Conservation (phyloP, 2,888 invertebrate species). For the Helicoverpa assulta region DNA sequence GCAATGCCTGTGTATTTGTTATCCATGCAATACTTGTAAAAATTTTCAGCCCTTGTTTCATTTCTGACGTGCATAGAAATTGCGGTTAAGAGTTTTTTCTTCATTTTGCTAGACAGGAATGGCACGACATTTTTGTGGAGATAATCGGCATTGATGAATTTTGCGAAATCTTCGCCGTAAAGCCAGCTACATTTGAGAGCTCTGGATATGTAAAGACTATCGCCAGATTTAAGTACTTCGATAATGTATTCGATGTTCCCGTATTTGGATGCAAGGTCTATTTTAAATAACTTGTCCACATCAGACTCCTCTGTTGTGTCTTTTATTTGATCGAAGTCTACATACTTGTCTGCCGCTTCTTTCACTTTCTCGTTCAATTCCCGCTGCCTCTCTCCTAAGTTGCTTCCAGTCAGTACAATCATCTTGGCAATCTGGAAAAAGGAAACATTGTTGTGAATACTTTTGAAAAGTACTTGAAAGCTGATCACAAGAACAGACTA, state of each 20-base stretch:
- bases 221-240: slow-evolving; percentile 75
- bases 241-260: slow-evolving; percentile 74
- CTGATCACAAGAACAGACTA: too few relatives aligned
- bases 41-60: slow-evolving; percentile 66
- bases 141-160: slow-evolving; percentile 71
- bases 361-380: slow-evolving; percentile 71
- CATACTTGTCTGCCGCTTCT: slow-evolving; percentile 57
- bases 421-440: slow-evolving; percentile 63
- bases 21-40: slow-evolving; percentile 73
- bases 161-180: slow-evolving; percentile 67
- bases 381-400: slow-evolving; percentile 68
- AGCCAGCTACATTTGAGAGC: slow-evolving; percentile 78
- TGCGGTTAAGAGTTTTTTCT: slow-evolving; percentile 70
- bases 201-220: slow-evolving; percentile 74
- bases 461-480: background rate
- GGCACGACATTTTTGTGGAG: slow-evolving; percentile 76
- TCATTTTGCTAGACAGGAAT: slow-evolving; percentile 78
- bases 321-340: slow-evolving; percentile 66
- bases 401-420: slow-evolving; percentile 68
- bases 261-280: slow-evolving; percentile 77
- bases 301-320: slow-evolving; percentile 67
- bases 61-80: slow-evolving; percentile 68
- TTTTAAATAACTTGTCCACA: slow-evolving; percentile 77
- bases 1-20: slow-evolving; percentile 65
- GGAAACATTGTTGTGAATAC: background rate